Evolutionary conservation across 2,113 vertebrate genomes (phyloP).

Genomic region (Rousettus leschenaultii): DNA sequence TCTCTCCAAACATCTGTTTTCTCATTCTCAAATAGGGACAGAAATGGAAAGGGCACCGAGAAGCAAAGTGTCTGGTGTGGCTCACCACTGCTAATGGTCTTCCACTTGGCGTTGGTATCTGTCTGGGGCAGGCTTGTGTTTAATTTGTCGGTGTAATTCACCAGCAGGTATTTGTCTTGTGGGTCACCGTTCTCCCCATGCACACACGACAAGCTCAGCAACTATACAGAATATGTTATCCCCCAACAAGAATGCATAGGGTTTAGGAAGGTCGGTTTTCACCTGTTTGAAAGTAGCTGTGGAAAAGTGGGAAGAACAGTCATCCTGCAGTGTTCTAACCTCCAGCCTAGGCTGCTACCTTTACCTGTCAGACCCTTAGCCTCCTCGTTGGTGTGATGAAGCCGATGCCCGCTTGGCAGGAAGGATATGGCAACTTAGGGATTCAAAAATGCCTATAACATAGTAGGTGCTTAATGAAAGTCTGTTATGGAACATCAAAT

Average conservation of each 20-base stretch:
- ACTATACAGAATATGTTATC: not conserved
- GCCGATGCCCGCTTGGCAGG: not conserved
- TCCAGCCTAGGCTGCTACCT: not conserved
- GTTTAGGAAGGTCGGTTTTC: not conserved
- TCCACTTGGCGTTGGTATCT: not conserved
- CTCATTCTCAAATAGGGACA: not conserved
- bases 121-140: not conserved
- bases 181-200: not conserved
- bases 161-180: not conserved
- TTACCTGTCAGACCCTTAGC: too few relatives aligned
- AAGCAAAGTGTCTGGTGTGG: not conserved
- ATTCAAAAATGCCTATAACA: not conserved
- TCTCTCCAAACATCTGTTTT: not conserved
- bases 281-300: not conserved
- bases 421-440: not conserved
- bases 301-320: not conserved
- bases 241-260: not conserved
- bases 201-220: not conserved
- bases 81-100: not conserved
- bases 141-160: not conserved
- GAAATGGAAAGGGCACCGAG: not conserved
- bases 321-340: rapidly evolving
- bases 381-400: not conserved
- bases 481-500: not conserved
- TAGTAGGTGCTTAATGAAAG: not conserved